Conservation (phyloP, 2,113 vertebrate genomes). For the Athene noctua region DNA sequence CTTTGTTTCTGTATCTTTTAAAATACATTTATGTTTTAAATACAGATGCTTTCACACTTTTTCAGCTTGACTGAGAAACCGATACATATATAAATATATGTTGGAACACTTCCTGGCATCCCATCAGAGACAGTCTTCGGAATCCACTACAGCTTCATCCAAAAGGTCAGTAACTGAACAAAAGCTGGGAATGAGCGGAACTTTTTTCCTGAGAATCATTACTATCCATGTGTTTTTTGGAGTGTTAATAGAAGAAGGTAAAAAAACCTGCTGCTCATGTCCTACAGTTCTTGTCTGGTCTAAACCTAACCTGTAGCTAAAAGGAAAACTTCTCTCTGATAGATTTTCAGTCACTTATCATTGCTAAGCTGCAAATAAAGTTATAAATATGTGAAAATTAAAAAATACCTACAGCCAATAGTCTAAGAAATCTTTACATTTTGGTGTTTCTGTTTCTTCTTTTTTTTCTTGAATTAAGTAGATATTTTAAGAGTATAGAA, state of each 20-base stretch:
- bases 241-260: neutral
- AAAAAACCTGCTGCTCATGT: neutral
- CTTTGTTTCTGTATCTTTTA: neutral
- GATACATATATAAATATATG: neutral
- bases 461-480: fast-evolving
- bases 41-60: neutral
- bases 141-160: neutral
- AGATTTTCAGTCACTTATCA: neutral
- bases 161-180: neutral
- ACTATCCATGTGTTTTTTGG: neutral
- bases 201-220: neutral
- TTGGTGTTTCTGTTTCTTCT: neutral
- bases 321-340: neutral
- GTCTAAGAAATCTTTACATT: neutral
- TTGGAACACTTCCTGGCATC: neutral
- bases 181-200: neutral
- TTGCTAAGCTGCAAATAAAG: neutral
- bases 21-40: neutral
- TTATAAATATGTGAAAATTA: neutral
- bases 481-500: neutral
- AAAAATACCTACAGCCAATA: neutral
- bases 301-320: neutral
- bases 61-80: neutral
- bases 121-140: neutral
- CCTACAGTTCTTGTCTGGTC: neutral